Percentiles rank a stretch among this genome's conserved stretches.
These are phyloP conservation scores for Xylocampa areola DNA, from an alignment of 2,888 invertebrate species.

Conservation along the genomic window DNA sequence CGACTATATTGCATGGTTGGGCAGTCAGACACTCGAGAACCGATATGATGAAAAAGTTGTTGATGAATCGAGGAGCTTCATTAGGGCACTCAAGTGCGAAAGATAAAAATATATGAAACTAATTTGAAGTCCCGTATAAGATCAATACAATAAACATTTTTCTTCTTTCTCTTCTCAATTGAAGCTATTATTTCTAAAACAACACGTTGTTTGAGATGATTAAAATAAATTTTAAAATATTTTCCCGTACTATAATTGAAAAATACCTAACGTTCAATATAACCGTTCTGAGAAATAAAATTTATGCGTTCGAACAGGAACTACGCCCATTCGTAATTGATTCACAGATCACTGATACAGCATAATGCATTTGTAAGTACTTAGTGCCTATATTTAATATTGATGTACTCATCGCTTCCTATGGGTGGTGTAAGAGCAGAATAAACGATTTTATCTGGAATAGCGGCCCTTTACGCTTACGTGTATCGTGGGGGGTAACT, in stretches of 20 bases:
- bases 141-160: background rate
- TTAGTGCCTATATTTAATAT: conserved; percentile 31
- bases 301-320: conserved; percentile 42
- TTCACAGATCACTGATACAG: conserved; percentile 56
- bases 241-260: conserved; percentile 15
- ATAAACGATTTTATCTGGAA: conserved; percentile 7
- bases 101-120: conserved; percentile 3
- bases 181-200: too few relatives aligned
- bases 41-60: background rate
- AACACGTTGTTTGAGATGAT: conserved; percentile 4
- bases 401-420: conserved; percentile 37
- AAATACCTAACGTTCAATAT: conserved; percentile 19
- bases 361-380: conserved; percentile 46
- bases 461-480: background rate
- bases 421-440: conserved; percentile 12
- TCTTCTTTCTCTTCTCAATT: too few relatives aligned
- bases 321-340: conserved; percentile 51
- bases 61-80: background rate
- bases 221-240: conserved; percentile 10
- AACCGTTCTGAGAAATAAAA: conserved; percentile 16
- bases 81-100: conserved; percentile 10
- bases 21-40: conserved; percentile 4
- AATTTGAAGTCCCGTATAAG: background rate
- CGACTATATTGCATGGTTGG: conserved; percentile 26
- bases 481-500: too few relatives aligned